These are phyloP conservation scores for Aphidius colemani DNA, from an alignment of 2,888 invertebrate species.

Conservation along the genomic window DNA sequence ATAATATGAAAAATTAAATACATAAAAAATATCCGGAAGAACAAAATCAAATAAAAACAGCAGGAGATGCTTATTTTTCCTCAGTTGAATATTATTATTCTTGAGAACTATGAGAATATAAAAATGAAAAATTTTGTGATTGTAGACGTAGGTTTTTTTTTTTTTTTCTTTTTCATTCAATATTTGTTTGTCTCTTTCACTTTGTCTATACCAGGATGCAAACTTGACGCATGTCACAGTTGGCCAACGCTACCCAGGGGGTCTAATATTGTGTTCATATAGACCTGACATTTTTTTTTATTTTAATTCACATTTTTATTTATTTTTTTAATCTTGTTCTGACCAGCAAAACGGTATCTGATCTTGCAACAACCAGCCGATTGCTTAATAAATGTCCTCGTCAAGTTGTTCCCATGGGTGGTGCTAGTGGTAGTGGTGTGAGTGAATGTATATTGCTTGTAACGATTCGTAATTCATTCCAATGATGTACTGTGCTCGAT, in stretches of 20 bases:
- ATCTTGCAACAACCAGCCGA: slow-evolving; percentile 11
- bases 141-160: no score
- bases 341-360: neutral
- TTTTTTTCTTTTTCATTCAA: no score
- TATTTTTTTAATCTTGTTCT: neutral
- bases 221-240: slow-evolving; percentile 27
- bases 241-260: slow-evolving; percentile 36
- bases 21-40: neutral
- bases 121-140: no score
- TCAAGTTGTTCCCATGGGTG: slow-evolving; percentile 11
- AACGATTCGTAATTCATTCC: slow-evolving; percentile 19
- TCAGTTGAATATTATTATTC: slow-evolving; percentile 11
- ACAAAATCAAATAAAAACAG: neutral
- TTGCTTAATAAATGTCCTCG: slow-evolving; percentile 45
- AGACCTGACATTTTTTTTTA: slow-evolving; percentile 39
- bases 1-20: neutral
- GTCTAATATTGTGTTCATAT: slow-evolving; percentile 38
- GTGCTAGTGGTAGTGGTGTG: neutral
- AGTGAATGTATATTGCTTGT: neutral
- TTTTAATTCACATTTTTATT: slow-evolving; percentile 41
- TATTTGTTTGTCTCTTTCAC: neutral
- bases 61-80: slow-evolving; percentile 6
- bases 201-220: slow-evolving; percentile 15
- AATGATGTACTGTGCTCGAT: slow-evolving; percentile 14
- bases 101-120: neutral